Evolutionary conservation across 2,797 vertebrate genomes (phyloP), one percentile per base, ranked within the genome.

Genomic region (Epinephelus coioides): DNA sequence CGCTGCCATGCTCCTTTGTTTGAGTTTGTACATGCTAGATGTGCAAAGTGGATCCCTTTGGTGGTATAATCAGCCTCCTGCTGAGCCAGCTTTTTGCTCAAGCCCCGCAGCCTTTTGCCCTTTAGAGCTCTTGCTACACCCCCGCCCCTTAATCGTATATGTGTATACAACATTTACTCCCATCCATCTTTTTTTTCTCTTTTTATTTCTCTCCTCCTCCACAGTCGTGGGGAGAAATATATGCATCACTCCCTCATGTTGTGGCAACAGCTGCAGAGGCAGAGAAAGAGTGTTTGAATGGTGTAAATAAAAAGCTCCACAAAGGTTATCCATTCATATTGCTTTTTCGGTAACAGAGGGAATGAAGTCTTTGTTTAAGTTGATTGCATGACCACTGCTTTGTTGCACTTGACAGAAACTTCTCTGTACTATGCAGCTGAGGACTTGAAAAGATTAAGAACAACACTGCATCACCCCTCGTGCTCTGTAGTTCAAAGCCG

Each of bases 61-160:
- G 92, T 87, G 92, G 88, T 85, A 86, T 91, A 94, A 93, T 93
- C 83, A 90, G 85, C 85, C 90, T 90, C 93, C 88, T 91, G 94
- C 95, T 93, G 93, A 94, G 91, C 79, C 85, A 90, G 93, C 91
- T 73, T 83, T 94, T 84, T 83, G 79, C 88, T 78, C 82, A 55
- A 89, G 84, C 83, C 85, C 88, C 30, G 49, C 84, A 89, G 86
- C 88, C 84, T 94, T 92, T 88, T 89, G 89, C 78, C 89, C 90
- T 90, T 88, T 86, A 73, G 85, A 88, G 89, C 70, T 84, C 86
- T 76, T 30, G 66, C 86, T 68, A n/a, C 82, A 88, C 86, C 83
- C 88, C 69, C 68, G 47, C 51, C 85, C 78, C 78, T 87, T 88
- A 83, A 82, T 87, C 77, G 61, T 55, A 86, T 79, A 80, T 81